These are phyloP conservation scores for Wiebesia pumilae DNA, from an alignment of 1,140 invertebrate genomes.

Conservation along the genomic window DNA sequence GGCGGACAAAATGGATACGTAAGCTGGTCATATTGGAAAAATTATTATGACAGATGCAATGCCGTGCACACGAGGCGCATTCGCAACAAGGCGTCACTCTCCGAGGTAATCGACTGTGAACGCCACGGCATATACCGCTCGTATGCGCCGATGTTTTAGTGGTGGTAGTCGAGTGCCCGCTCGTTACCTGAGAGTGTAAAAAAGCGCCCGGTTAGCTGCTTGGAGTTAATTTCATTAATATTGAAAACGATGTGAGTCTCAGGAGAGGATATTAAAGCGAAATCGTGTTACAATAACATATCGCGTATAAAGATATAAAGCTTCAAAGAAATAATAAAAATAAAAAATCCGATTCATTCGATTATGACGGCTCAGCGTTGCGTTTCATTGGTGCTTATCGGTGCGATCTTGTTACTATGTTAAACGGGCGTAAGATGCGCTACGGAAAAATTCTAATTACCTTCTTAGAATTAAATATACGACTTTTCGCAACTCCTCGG, in stretches of 20 bases:
- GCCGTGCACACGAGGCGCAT: conserved; percentile 8
- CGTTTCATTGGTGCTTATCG: background rate
- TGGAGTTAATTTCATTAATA: conserved; percentile 30
- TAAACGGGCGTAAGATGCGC: background rate
- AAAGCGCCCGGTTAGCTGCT: background rate
- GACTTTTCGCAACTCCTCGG: background rate
- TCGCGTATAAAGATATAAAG: background rate
- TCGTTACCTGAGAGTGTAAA: background rate
- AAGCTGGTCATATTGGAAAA: conserved; percentile 41
- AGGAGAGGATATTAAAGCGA: background rate
- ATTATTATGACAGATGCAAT: conserved; percentile 53
- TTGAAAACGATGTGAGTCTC: conserved; percentile 1
- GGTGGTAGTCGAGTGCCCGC: background rate
- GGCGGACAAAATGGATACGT: conserved; percentile 12
- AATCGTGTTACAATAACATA: background rate
- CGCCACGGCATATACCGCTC: background rate
- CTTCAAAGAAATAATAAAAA: background rate
- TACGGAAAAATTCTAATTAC: background rate
- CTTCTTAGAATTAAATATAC: background rate
- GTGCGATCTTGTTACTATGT: background rate
- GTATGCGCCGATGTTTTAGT: background rate
- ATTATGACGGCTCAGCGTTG: background rate
- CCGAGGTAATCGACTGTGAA: conserved; percentile 25
- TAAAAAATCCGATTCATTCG: background rate
- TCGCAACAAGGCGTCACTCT: conserved; percentile 39